phyloP scores from a whole-genome alignment of 2,888 invertebrate species.

The Thelaira solivaga region DNA sequence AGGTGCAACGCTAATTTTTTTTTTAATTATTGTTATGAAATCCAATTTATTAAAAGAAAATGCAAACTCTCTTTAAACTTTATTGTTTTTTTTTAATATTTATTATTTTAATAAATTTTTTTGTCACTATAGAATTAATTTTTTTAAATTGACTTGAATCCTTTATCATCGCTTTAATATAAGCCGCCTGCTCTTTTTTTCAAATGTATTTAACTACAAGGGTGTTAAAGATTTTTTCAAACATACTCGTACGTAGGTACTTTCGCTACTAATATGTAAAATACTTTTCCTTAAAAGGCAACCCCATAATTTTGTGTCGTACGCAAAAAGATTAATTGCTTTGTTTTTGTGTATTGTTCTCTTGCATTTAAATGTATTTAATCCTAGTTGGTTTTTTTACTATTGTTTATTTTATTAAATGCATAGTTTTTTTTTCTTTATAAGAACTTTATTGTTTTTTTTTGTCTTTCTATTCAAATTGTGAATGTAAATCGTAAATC shows the following conservation, averaged over 20 bases:
- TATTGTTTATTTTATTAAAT: background rate
- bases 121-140: background rate
- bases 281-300: background rate
- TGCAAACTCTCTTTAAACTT: too few relatives aligned
- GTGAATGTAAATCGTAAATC: constrained; percentile 40
- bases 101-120: background rate
- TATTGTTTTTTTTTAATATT: background rate
- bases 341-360: constrained; percentile 14
- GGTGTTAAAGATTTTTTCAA: constrained; percentile 54
- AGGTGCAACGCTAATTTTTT: too few relatives aligned
- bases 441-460: background rate
- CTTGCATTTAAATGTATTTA: background rate
- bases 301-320: background rate
- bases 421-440: background rate
- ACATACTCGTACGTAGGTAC: constrained; percentile 28
- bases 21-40: too few relatives aligned
- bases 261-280: background rate
- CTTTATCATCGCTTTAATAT: constrained; percentile 1
- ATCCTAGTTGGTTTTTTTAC: constrained; percentile 12
- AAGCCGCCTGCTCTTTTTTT: constrained; percentile 31
- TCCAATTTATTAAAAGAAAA: too few relatives aligned
- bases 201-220: constrained; percentile 12
- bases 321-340: constrained; percentile 59
- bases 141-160: background rate
- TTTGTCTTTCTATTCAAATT: constrained; percentile 7